Evolutionary conservation across 2,797 vertebrate genomes (phyloP).

Genomic region (Notamacropus eugenii): DNA sequence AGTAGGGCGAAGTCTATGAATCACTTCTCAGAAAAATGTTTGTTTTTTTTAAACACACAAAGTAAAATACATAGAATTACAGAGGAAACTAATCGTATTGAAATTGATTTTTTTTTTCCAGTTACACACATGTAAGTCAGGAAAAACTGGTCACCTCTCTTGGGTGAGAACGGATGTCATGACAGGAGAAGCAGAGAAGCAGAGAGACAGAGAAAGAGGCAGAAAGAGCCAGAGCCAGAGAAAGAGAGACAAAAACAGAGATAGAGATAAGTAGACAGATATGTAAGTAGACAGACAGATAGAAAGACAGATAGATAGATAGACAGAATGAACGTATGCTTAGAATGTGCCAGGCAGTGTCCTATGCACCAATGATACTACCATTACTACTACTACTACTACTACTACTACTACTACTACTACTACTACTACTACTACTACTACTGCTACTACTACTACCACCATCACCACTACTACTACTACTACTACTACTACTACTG

Average conservation of each 20-base stretch:
- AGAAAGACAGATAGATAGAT: no score
- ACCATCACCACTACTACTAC: no score
- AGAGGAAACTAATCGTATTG: neutral
- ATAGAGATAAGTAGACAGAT: neutral
- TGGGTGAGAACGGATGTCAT: neutral
- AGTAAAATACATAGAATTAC: neutral
- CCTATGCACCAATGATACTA: neutral
- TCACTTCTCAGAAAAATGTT: neutral
- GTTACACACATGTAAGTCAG: neutral
- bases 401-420: rapidly evolving
- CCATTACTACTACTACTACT: no score
- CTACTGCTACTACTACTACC: no score
- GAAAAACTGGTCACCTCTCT: neutral
- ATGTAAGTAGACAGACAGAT: no score
- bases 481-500: no score
- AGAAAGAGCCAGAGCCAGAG: neutral
- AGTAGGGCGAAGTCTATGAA: neutral
- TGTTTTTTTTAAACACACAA: neutral
- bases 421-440: no score
- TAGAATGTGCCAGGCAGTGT: neutral
- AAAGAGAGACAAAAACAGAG: neutral
- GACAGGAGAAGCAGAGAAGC: neutral
- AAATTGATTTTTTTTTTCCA: neutral
- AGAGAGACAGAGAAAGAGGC: neutral
- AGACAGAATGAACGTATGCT: neutral